A percentile compares a stretch with the other conserved stretches of the same genome.
Evolutionary conservation across 2,113 vertebrate genomes (phyloP).

Genomic region (Odontophorus gujanensis): DNA sequence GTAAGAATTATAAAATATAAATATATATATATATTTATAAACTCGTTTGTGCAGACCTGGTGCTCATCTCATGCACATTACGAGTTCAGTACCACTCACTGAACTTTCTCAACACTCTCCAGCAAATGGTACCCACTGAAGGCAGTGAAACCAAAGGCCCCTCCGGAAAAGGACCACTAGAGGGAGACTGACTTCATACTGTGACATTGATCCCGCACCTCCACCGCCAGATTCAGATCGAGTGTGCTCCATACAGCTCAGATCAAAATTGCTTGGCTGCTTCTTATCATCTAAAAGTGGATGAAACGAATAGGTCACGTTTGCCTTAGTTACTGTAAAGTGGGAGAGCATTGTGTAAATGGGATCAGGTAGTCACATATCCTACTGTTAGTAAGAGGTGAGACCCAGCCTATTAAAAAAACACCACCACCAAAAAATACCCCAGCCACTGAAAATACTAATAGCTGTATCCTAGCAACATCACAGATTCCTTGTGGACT

Average conservation of each 20-base stretch:
- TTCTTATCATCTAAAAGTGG: background rate
- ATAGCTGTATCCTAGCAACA: constrained; percentile 73
- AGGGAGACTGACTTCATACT: constrained; percentile 57
- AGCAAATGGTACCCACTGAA: background rate
- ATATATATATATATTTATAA: background rate
- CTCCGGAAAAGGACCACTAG: constrained; percentile 65
- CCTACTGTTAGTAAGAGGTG: background rate
- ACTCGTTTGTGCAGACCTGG: background rate
- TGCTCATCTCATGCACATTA: background rate
- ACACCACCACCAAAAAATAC: constrained; percentile 41
- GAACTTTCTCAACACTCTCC: background rate
- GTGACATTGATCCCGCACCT: background rate
- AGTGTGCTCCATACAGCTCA: background rate
- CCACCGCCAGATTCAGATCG: background rate
- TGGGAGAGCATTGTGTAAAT: background rate
- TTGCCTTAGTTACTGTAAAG: background rate
- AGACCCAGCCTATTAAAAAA: constrained; percentile 12
- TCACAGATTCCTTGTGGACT: constrained; percentile 68
- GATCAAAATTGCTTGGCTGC: background rate
- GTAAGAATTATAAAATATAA: background rate
- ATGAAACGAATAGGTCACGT: constrained; percentile 4
- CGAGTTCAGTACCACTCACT: background rate
- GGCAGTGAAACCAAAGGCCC: background rate
- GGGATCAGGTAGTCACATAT: background rate
- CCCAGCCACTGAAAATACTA: constrained; percentile 67